Conservation (phyloP, 1,140 invertebrate species). For the Camponotus vicinus region DNA sequence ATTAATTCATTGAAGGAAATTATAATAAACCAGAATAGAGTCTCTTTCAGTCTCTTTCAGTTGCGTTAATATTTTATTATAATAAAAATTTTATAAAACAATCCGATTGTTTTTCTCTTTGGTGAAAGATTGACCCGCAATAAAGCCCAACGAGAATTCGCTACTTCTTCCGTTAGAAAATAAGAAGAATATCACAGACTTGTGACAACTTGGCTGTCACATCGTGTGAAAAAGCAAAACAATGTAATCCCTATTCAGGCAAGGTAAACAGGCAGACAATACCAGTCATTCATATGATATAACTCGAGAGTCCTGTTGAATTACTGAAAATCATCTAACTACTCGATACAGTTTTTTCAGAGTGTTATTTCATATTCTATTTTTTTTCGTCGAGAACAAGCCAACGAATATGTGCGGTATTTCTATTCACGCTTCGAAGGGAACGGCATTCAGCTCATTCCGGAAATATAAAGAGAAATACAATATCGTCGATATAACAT, state of each 20-base stretch:
- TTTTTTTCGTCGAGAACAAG: background rate
- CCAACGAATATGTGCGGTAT: conserved; percentile 24
- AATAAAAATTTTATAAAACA: conserved; percentile 10
- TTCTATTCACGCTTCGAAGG: conserved; percentile 32
- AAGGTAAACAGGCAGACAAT: conserved; percentile 53
- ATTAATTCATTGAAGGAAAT: background rate
- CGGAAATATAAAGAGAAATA: conserved; percentile 63
- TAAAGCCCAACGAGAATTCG: background rate
- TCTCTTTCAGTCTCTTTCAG: background rate
- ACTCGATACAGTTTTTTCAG: conserved; percentile 45
- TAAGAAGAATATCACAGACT: background rate
- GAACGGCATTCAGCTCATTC: conserved; percentile 55
- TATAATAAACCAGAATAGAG: background rate
- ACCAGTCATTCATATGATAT: conserved; percentile 55
- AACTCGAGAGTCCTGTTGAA: conserved; percentile 36
- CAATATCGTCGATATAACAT: conserved; percentile 51
- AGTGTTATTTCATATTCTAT: conserved; percentile 37
- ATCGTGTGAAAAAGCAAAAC: conserved; percentile 35
- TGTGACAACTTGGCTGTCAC: conserved; percentile 52
- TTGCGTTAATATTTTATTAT: background rate
- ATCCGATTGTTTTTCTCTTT: background rate
- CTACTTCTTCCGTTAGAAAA: conserved; percentile 28
- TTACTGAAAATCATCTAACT: conserved; percentile 49
- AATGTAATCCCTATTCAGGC: conserved; percentile 44
- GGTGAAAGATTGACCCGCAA: background rate